A percentile compares a stretch with the other conserved stretches of the same genome.
Evolutionary conservation across 2,888 invertebrate genomes (phyloP).

Genomic region (Pristionchus exspectatus): DNA sequence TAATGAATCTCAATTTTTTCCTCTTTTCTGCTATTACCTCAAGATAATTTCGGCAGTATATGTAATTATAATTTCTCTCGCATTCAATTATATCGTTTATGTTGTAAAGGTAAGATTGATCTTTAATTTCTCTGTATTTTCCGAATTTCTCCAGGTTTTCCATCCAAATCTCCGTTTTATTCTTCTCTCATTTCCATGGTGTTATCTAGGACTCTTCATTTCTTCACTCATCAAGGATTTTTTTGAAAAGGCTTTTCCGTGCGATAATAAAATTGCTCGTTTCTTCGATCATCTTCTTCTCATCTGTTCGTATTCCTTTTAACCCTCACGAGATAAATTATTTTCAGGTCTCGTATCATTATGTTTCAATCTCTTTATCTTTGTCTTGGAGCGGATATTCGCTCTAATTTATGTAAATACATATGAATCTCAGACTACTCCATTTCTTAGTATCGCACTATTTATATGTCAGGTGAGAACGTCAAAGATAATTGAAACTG

Average conservation of each 20-base stretch:
- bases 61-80: background rate
- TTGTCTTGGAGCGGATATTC: conserved; percentile 21
- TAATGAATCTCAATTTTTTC: background rate
- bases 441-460: background rate
- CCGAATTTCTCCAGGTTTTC: conserved; percentile 3
- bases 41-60: background rate
- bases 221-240: background rate
- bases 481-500: background rate
- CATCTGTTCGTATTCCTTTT: background rate
- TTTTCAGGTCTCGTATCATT: background rate
- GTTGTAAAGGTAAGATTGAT: conserved; percentile 8
- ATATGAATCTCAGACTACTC: background rate
- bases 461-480: background rate
- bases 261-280: background rate
- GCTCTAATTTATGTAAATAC: background rate
- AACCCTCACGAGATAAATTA: too few relatives aligned
- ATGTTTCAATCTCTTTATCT: conserved; percentile 36
- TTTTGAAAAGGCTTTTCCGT: background rate
- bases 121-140: background rate
- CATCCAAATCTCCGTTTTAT: conserved; percentile 49
- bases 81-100: background rate
- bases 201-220: conserved; percentile 15
- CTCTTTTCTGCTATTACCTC: background rate
- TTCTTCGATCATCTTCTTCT: conserved; percentile 22
- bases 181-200: conserved; percentile 30